Evolutionary conservation across 2,113 vertebrate species (phyloP).

Genomic region (Podarcis cretensis): DNA sequence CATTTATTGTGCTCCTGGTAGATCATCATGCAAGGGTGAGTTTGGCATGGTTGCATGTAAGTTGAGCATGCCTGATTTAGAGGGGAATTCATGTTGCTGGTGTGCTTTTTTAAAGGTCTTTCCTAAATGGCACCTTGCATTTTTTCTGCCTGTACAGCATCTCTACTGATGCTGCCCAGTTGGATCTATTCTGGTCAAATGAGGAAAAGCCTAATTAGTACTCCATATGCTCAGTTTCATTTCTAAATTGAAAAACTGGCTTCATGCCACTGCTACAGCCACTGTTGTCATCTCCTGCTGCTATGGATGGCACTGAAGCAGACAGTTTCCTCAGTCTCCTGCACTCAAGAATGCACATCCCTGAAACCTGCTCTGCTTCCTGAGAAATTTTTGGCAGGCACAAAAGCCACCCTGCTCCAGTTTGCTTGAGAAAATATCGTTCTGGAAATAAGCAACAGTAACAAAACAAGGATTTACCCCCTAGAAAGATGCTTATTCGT

Average conservation of each 20-base stretch:
- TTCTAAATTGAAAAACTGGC: slow-evolving; percentile 71
- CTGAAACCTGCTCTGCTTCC: slow-evolving; percentile 46
- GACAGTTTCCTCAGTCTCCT: slow-evolving; percentile 61
- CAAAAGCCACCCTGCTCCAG: slow-evolving; percentile 32
- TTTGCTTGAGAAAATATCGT: slow-evolving; percentile 67
- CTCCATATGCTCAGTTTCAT: slow-evolving; percentile 78
- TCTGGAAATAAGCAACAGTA: slow-evolving; percentile 59
- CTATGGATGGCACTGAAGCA: slow-evolving; percentile 69
- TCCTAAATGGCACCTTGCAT: slow-evolving; percentile 51
- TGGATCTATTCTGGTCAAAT: slow-evolving; percentile 70
- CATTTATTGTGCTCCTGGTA: not conserved
- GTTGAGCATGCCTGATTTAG: not conserved
- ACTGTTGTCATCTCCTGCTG: slow-evolving; percentile 73
- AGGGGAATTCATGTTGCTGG: not conserved
- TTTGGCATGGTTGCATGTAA: not conserved
- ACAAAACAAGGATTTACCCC: slow-evolving; percentile 41
- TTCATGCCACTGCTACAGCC: slow-evolving; percentile 67
- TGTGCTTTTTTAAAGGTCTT: slow-evolving; percentile 60
- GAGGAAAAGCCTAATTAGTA: slow-evolving; percentile 78
- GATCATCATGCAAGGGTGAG: not conserved
- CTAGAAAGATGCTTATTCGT: slow-evolving; percentile 56
- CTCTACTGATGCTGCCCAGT: slow-evolving; percentile 63
- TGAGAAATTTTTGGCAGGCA: slow-evolving; percentile 57
- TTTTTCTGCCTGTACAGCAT: slow-evolving; percentile 55
- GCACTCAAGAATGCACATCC: slow-evolving; percentile 49